These are phyloP conservation scores for Latrodectus hesperus DNA, from an alignment of 2,888 invertebrate species.

Conservation along the genomic window DNA sequence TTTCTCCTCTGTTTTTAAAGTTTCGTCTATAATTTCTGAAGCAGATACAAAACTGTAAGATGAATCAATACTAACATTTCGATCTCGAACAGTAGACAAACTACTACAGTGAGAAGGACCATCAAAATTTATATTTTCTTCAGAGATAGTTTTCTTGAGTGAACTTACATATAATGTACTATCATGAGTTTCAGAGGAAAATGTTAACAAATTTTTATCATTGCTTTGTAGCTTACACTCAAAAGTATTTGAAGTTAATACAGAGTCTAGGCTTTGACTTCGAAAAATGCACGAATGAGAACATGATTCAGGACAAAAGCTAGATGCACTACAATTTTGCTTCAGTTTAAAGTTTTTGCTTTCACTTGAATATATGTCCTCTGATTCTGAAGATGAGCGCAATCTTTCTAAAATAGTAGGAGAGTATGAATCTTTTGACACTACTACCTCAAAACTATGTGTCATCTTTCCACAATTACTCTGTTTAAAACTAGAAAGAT, in stretches of 20 bases:
- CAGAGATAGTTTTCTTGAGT: background rate
- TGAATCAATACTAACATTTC: constrained; percentile 41
- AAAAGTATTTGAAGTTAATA: too few relatives aligned
- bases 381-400: background rate
- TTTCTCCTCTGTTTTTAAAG: background rate
- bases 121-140: background rate
- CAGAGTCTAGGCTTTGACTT: background rate
- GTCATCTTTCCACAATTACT: too few relatives aligned
- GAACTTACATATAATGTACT: too few relatives aligned
- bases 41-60: constrained; percentile 49
- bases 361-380: background rate
- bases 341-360: background rate
- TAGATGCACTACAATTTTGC: constrained; percentile 29
- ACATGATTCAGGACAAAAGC: background rate
- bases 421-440: too few relatives aligned
- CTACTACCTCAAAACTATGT: too few relatives aligned
- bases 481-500: too few relatives aligned
- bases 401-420: too few relatives aligned
- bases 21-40: constrained; percentile 28
- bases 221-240: too few relatives aligned
- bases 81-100: constrained; percentile 44
- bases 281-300: background rate
- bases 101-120: constrained; percentile 22
- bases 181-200: too few relatives aligned
- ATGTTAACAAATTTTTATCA: too few relatives aligned